These are phyloP conservation scores for Microctonus hyperodae DNA, from an alignment of 2,888 invertebrate species.

Conservation along the genomic window DNA sequence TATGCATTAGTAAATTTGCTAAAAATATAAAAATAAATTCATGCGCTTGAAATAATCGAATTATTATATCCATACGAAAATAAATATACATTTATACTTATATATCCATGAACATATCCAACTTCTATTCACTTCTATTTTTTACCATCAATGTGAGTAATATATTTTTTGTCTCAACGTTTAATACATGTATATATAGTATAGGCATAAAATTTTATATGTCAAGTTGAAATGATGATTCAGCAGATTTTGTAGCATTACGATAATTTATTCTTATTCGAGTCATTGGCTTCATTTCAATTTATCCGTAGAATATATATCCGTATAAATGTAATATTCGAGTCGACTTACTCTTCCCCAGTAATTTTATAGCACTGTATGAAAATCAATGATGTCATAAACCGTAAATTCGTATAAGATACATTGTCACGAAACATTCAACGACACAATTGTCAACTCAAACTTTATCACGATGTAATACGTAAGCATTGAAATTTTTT, in stretches of 20 bases:
- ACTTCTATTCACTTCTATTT: background rate
- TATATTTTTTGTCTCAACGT: too few species aligned
- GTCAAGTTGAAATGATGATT: constrained; percentile 8
- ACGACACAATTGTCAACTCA: background rate
- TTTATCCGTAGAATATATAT: constrained; percentile 37
- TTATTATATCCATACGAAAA: too few species aligned
- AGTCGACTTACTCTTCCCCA: constrained; percentile 36
- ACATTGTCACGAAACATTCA: background rate
- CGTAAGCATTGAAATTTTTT: too few species aligned
- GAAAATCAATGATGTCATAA: constrained; percentile 34
- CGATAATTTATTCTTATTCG: constrained; percentile 29
- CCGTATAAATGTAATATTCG: constrained; percentile 36
- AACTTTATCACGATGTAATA: too few species aligned
- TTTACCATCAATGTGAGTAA: too few species aligned
- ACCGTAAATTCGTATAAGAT: constrained; percentile 18
- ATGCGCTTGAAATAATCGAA: too few species aligned
- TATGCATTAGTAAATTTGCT: too few species aligned
- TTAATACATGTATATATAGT: too few species aligned
- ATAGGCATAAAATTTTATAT: background rate
- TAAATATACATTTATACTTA: too few species aligned
- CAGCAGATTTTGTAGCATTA: constrained; percentile 7
- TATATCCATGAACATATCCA: too few species aligned
- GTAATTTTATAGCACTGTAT: constrained; percentile 39
- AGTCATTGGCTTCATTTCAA: constrained; percentile 42
- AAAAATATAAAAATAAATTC: too few species aligned